These are phyloP conservation scores for Drosophila kambysellisi DNA, from an alignment of 2,888 invertebrate species.

Conservation along the genomic window DNA sequence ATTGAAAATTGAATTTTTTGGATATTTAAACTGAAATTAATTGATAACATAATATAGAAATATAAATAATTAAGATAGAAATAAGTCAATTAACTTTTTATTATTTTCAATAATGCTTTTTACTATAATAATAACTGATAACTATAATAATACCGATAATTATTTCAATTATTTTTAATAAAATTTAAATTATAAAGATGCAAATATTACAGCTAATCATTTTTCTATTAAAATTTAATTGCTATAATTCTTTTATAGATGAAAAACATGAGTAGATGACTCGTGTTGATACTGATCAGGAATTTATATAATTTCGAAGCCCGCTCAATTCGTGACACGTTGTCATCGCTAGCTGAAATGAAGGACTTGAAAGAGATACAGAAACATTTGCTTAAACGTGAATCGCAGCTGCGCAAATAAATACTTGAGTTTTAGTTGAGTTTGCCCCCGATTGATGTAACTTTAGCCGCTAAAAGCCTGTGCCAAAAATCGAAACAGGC, in stretches of 20 bases:
- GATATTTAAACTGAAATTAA: background rate
- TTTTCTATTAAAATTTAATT: no score
- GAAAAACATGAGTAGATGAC: background rate
- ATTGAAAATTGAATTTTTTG: no score
- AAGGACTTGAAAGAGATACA: constrained; percentile 65
- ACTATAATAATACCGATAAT: no score
- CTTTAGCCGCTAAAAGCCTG: constrained; percentile 74
- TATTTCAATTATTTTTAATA: no score
- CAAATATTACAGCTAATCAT: no score
- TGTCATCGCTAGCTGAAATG: constrained; percentile 46
- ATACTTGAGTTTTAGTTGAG: constrained; percentile 61
- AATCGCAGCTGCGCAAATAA: constrained; percentile 71
- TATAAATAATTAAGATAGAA: no score
- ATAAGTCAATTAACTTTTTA: no score
- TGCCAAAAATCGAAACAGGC: constrained; percentile 19
- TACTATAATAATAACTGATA: no score
- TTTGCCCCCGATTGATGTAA: constrained; percentile 50
- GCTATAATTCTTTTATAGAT: no score
- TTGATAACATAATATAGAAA: no score
- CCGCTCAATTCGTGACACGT: constrained; percentile 9
- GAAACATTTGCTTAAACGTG: constrained; percentile 41
- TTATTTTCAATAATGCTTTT: no score
- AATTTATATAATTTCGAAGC: background rate
- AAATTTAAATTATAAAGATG: no score
- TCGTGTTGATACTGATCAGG: background rate